Conservation (phyloP, 2,113 vertebrate species). For the Oreochromis niloticus region DNA sequence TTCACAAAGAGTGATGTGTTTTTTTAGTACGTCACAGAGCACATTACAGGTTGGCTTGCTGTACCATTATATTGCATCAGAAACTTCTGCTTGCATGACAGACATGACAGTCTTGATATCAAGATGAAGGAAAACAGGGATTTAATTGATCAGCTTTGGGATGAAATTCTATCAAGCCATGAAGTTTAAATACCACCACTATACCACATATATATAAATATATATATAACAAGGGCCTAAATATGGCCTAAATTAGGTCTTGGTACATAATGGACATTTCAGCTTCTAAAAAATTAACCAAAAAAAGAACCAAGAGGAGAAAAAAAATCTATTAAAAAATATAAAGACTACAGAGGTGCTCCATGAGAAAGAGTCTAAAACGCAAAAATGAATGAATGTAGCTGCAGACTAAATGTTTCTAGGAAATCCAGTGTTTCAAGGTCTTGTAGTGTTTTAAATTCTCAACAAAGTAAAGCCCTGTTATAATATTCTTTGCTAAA, state of each 20-base stretch:
- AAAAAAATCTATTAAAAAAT: background rate
- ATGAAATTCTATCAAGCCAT: background rate
- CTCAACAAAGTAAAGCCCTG: background rate
- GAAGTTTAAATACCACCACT: too few species aligned
- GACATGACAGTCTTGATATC: background rate
- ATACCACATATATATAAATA: too few species aligned
- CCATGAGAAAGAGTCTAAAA: background rate
- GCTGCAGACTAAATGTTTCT: background rate
- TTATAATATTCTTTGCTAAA: background rate
- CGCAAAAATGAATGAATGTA: background rate
- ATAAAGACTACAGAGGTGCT: background rate
- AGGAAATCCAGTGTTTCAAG: background rate
- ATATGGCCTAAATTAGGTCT: background rate
- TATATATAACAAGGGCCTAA: too few species aligned
- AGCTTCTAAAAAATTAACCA: background rate
- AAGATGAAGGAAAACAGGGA: background rate
- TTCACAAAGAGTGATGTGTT: background rate
- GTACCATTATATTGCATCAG: background rate
- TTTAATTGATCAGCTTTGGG: background rate
- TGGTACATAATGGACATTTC: background rate
- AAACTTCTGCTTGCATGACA: background rate
- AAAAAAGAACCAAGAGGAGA: too few species aligned
- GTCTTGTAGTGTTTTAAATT: background rate
- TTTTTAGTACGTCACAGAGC: background rate
- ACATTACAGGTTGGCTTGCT: background rate